Base-by-base conservation (phyloP, 2,113 vertebrate species). In the Meleagris gallopavo region DNA sequence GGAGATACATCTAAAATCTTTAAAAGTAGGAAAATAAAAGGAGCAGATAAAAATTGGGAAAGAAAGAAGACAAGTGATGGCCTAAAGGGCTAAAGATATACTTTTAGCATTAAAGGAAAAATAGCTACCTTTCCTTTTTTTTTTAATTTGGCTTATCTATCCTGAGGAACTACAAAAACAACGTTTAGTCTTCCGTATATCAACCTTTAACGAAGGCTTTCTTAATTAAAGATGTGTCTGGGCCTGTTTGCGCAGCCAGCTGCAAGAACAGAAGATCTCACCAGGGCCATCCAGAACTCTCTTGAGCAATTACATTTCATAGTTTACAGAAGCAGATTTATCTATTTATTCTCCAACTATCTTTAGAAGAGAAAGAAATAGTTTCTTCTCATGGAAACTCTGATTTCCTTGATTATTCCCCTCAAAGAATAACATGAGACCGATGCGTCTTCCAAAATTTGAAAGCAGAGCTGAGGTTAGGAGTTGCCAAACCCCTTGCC, bases 311-410 rank as follows among this genome's bases (percentile, higher is more conserved):
- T 54, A 5, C 2, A 12, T 55, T 70, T 58, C 18, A 22, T 11
- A 24, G 19, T n/a, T 88, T 94, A 21, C 34, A 57, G 38, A 67
- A 86, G 38, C 7, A 62, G 20, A 83, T 90, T 86, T 70, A 57
- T 70, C 17, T 5, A 6, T 72, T 40, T 69, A 50, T 89, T 52
- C n/a, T 40, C 15, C 22, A 75, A 4, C 14, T 55, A 11, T 67
- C 21, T 22, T 3, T 8, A 4, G 7, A 43, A 27, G 4, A 64
- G 29, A 83, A 88, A 62, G 3, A 7, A 58, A 24, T 6, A 70
- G 6, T 45, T 86, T 57, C 41, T 90, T 60, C 22, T 43, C 17
- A 73, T 43, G 43, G 29, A 14, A 90, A 1, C 32, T 25, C 15
- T 77, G 2, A 15, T 72, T 16, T 74, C 22, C 8, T 2, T 62